These are phyloP conservation scores for Nezara viridula DNA, from an alignment of 2,888 invertebrate genomes.

Conservation along the genomic window DNA sequence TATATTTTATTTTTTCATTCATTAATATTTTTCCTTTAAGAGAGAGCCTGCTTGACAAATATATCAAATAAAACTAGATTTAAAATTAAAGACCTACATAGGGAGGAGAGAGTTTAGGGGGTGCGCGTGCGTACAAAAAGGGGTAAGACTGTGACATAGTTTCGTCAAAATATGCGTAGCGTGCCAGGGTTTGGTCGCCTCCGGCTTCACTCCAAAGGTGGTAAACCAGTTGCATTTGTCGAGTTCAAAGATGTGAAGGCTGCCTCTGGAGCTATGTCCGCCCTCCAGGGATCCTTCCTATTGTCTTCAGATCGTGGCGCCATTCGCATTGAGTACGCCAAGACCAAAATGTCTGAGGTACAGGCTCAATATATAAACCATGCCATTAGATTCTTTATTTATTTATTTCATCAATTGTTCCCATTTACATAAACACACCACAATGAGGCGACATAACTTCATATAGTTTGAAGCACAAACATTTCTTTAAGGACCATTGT, in stretches of 20 bases:
- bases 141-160: not conserved
- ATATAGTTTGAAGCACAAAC: not conserved
- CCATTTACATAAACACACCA: not conserved
- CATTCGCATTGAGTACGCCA: constrained; percentile 98
- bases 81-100: not conserved
- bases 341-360: constrained; percentile 96
- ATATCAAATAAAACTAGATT: not conserved
- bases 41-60: constrained; percentile 25
- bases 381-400: constrained; percentile 43
- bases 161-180: constrained; percentile 71
- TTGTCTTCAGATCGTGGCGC: constrained; percentile 97
- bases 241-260: constrained; percentile 94
- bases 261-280: constrained; percentile 92
- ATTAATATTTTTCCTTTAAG: not conserved
- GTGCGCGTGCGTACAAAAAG: constrained; percentile 43
- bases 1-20: not conserved
- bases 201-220: constrained; percentile 92
- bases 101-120: constrained; percentile 51
- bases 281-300: constrained; percentile 95
- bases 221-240: constrained; percentile 96
- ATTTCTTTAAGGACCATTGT: not conserved
- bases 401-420: constrained; percentile 13
- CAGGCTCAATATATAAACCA: constrained; percentile 50
- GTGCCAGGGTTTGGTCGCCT: constrained; percentile 98
- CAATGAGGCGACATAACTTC: not conserved